A percentile compares a stretch with the other conserved stretches of the same genome.
These are phyloP conservation scores for Megaceryle torquata DNA, from an alignment of 2,113 vertebrate species.

Conservation along the genomic window DNA sequence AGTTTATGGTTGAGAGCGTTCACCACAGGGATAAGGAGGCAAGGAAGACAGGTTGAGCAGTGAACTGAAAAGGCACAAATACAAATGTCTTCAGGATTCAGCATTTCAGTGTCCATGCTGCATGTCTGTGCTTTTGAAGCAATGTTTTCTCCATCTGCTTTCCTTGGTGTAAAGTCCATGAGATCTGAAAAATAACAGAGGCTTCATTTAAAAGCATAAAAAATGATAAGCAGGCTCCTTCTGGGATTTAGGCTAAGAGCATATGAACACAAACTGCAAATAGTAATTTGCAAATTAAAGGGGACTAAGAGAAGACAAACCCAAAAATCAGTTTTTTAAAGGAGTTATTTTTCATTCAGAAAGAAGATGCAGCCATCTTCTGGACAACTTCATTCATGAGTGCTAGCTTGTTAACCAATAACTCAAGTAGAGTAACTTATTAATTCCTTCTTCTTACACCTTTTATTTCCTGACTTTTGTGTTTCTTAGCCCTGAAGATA, in stretches of 20 bases:
- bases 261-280: neutral
- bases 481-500: neutral
- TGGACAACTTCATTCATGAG: neutral
- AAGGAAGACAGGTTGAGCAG: neutral
- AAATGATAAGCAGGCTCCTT: neutral
- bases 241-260: neutral
- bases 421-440: neutral
- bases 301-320: neutral
- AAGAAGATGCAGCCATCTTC: neutral
- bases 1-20: neutral
- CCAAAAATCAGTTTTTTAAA: neutral
- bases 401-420: neutral
- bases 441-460: neutral
- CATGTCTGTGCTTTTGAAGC: neutral
- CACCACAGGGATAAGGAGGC: neutral
- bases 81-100: neutral
- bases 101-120: neutral
- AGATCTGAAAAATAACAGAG: neutral
- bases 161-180: neutral
- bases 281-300: neutral
- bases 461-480: neutral
- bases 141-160: neutral
- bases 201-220: neutral
- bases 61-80: neutral
- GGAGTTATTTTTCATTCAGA: neutral